A percentile compares a stretch with the other conserved stretches of the same genome.
Evolutionary conservation across 1,140 invertebrate species (phyloP).

Genomic region (Eueides isabella): DNA sequence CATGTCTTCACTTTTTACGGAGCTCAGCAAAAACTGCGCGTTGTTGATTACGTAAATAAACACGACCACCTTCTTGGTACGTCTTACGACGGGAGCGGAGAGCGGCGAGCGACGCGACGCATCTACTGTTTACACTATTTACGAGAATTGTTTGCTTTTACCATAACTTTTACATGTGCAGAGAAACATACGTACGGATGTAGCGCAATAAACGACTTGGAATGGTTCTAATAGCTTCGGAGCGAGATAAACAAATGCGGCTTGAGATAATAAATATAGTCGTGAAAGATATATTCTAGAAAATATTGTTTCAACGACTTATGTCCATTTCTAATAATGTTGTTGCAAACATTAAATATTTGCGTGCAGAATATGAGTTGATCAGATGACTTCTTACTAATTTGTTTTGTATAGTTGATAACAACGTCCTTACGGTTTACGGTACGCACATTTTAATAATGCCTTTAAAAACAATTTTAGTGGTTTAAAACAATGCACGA

Average conservation of each 20-base stretch:
- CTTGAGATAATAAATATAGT: not conserved
- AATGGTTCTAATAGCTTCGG: not conserved
- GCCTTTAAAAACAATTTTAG: not conserved
- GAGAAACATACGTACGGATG: not conserved
- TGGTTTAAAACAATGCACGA: not conserved
- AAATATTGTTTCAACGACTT: not conserved
- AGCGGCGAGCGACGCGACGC: not conserved
- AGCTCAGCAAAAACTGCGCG: conserved; percentile 19
- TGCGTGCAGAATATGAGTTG: too few relatives aligned
- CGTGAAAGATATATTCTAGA: not conserved
- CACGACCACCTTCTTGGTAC: not conserved
- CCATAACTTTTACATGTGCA: not conserved
- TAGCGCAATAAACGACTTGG: not conserved
- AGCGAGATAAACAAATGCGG: not conserved
- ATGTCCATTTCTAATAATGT: not conserved
- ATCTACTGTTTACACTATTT: not conserved
- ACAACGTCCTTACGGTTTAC: not conserved
- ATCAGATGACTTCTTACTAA: not conserved
- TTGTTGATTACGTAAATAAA: conserved; percentile 14
- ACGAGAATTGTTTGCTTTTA: not conserved
- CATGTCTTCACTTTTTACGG: conserved; percentile 16
- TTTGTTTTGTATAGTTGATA: not conserved
- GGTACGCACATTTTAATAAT: not conserved
- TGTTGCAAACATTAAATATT: too few relatives aligned
- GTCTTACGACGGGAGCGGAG: not conserved